These are phyloP conservation scores for Cylas formicarius DNA, from an alignment of 1,140 invertebrate genomes.

Conservation along the genomic window DNA sequence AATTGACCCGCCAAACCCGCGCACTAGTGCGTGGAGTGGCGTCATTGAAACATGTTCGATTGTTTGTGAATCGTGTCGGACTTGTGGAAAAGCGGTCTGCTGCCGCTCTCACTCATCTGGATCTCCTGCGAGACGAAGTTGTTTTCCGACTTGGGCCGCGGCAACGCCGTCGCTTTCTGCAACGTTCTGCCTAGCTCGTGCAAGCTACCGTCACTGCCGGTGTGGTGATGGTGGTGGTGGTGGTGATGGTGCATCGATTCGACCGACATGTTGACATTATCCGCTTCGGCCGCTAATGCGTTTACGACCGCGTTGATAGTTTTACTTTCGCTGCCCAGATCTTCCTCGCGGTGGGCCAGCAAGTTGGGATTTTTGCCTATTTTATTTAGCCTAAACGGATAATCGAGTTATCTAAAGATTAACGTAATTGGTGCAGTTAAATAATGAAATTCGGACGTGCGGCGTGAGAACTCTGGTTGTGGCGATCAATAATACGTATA, in stretches of 20 bases:
- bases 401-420: too few relatives aligned
- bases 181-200: slow-evolving; percentile 60
- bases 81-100: slow-evolving; percentile 65
- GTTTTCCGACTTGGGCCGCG: slow-evolving; percentile 75
- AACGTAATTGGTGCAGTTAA: too few relatives aligned
- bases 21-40: slow-evolving; percentile 63
- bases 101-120: slow-evolving; percentile 44
- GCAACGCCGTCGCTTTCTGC: slow-evolving; percentile 53
- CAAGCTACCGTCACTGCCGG: slow-evolving; percentile 56
- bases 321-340: slow-evolving; percentile 79
- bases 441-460: too few relatives aligned
- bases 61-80: slow-evolving; percentile 67
- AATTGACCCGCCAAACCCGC: slow-evolving; percentile 29
- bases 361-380: slow-evolving; percentile 97
- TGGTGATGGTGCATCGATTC: slow-evolving; percentile 60
- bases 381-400: slow-evolving; percentile 74
- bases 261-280: slow-evolving; percentile 68
- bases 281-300: slow-evolving; percentile 79
- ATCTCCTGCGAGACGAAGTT: slow-evolving; percentile 62
- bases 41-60: slow-evolving; percentile 66
- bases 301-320: slow-evolving; percentile 87
- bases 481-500: too few relatives aligned
- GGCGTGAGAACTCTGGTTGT: too few relatives aligned
- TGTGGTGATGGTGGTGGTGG: slow-evolving; percentile 50
- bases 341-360: slow-evolving; percentile 84